A percentile compares a stretch with the other conserved stretches of the same genome.
phyloP scores from a whole-genome alignment of 2,888 invertebrate genomes.

The Euproctis similis region DNA sequence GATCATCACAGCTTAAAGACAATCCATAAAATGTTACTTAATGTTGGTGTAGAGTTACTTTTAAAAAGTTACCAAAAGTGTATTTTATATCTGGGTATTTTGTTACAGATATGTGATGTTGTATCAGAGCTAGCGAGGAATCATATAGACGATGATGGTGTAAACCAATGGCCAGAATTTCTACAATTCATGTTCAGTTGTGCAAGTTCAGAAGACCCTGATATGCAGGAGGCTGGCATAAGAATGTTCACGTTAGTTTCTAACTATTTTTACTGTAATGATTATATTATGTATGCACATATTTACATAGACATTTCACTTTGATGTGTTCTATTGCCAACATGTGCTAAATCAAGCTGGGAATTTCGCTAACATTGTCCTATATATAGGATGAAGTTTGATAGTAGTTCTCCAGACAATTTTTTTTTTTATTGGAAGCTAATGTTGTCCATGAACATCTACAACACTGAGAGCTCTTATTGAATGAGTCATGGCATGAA shows the following conservation, averaged over 20 bases:
- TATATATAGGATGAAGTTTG: conserved; percentile 60
- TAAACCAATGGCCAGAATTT: conserved; percentile 97
- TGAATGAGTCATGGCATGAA: too few relatives aligned
- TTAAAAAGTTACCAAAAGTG: too few relatives aligned
- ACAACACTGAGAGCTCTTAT: too few relatives aligned
- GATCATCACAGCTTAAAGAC: too few relatives aligned
- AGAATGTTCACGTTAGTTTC: conserved; percentile 91
- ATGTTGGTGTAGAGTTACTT: too few relatives aligned
- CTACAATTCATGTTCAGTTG: conserved; percentile 96
- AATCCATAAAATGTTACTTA: too few relatives aligned
- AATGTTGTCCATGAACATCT: too few relatives aligned
- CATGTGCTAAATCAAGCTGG: conserved; percentile 59
- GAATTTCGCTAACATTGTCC: conserved; percentile 69
- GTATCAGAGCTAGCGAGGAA: conserved; percentile 97
- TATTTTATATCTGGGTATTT: too few relatives aligned
- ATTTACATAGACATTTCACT: conserved; percentile 47
- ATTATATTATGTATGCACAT: conserved; percentile 11
- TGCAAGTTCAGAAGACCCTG: conserved; percentile 87
- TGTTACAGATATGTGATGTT: conserved; percentile 86
- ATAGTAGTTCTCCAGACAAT: conserved; percentile 69
- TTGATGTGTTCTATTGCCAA: conserved; percentile 53
- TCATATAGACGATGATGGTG: conserved; percentile 95
- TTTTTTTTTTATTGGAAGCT: too few relatives aligned
- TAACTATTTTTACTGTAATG: not conserved
- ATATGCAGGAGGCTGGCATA: conserved; percentile 93